Percentiles rank a stretch among this genome's conserved stretches.
Evolutionary conservation across 2,797 vertebrate species (phyloP).

Genomic region (Sebastes umbrosus): DNA sequence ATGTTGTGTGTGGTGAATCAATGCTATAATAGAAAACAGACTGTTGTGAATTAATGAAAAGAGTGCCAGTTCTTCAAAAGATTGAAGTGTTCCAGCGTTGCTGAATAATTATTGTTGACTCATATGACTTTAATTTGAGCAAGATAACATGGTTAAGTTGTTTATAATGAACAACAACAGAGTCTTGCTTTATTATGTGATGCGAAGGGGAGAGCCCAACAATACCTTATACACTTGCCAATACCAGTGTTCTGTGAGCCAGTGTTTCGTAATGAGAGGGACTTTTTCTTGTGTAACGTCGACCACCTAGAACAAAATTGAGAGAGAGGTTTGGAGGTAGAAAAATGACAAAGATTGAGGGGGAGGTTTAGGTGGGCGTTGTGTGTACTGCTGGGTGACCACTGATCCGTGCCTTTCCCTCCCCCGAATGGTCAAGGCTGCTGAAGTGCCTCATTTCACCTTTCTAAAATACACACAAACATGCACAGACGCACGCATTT

Average conservation of each 20-base stretch:
- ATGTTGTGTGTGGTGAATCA: neutral
- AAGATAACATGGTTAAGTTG: neutral
- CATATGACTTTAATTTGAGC: neutral
- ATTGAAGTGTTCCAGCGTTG: neutral
- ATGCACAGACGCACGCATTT: constrained; percentile 16
- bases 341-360: constrained; percentile 70
- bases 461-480: constrained; percentile 79
- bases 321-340: constrained; percentile 2
- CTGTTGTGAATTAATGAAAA: neutral
- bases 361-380: constrained; percentile 33
- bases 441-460: constrained; percentile 81
- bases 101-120: neutral
- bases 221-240: neutral
- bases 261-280: neutral
- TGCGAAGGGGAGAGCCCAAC: neutral
- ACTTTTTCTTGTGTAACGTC: neutral
- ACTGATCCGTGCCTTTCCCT: constrained; percentile 79
- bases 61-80: neutral
- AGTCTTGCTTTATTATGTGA: neutral
- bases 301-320: neutral
- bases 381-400: constrained; percentile 75
- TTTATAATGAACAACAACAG: neutral
- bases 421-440: constrained; percentile 51
- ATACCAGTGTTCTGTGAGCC: neutral
- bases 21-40: neutral